Evolutionary conservation across 2,113 vertebrate genomes (phyloP).

Genomic region (Corydoras sp.): DNA sequence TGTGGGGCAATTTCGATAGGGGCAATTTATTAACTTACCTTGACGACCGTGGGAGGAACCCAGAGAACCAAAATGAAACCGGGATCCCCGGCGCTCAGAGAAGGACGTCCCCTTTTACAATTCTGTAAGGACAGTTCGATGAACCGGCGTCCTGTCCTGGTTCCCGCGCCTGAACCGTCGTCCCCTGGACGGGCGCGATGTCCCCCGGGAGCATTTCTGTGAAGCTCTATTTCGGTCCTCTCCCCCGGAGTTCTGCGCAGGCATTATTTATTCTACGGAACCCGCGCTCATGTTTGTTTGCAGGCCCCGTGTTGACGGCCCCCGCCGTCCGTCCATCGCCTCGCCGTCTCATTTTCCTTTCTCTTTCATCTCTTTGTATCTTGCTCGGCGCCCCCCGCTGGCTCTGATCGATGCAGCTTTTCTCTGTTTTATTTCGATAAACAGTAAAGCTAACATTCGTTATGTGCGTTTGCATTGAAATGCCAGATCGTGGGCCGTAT

Average conservation of each 20-base stretch:
- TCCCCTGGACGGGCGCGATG: too few species aligned
- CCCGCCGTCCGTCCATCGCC: neutral
- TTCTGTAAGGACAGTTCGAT: too few species aligned
- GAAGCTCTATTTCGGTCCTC: constrained; percentile 23
- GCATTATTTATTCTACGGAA: constrained; percentile 1
- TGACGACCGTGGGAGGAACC: too few species aligned
- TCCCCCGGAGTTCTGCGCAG: neutral
- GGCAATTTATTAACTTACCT: too few species aligned
- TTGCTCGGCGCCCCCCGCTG: neutral
- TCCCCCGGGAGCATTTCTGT: neutral
- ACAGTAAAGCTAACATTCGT: neutral
- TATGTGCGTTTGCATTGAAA: too few species aligned
- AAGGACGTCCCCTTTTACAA: too few species aligned
- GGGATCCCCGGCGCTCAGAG: too few species aligned
- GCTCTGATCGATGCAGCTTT: neutral
- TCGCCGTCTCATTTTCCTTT: neutral
- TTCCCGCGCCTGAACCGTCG: too few species aligned
- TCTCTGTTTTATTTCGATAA: neutral
- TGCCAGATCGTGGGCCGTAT: too few species aligned
- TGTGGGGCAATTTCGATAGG: too few species aligned
- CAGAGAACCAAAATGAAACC: too few species aligned
- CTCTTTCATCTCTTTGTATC: neutral
- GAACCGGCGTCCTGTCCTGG: too few species aligned
- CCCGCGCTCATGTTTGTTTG: constrained; percentile 18
- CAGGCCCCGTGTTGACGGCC: constrained; percentile 19